A percentile compares a stretch with the other conserved stretches of the same genome.
These are phyloP conservation scores for Ariopsis seemanni DNA, from an alignment of 2,113 vertebrate genomes.

Conservation along the genomic window DNA sequence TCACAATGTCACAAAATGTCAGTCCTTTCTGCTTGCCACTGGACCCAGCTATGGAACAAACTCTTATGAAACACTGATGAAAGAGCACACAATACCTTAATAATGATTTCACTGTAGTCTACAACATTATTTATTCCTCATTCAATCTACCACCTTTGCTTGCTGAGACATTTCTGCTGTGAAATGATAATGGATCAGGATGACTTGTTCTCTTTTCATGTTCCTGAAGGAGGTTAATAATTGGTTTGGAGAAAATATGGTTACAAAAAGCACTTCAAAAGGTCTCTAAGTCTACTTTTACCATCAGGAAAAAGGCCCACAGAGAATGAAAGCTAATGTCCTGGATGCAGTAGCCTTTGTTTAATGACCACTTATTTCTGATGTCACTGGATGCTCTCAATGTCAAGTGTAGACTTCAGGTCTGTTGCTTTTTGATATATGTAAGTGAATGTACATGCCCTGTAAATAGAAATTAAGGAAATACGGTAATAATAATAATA, in stretches of 20 bases:
- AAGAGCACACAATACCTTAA: conserved; percentile 17
- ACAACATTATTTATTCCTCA: conserved; percentile 8
- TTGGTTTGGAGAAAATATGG: conserved; percentile 25
- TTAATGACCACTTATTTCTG: conserved; percentile 33
- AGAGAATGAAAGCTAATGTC: conserved; percentile 32
- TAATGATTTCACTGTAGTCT: conserved; percentile 13
- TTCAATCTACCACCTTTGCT: conserved; percentile 17
- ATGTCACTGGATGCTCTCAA: conserved; percentile 18
- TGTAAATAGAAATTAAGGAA: neutral
- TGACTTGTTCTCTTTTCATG: conserved; percentile 27
- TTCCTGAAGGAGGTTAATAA: conserved; percentile 12
- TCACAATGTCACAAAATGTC: neutral
- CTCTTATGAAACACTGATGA: conserved; percentile 20
- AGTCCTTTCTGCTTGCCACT: neutral
- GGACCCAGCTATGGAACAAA: neutral
- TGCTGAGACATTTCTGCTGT: conserved; percentile 21
- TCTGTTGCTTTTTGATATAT: neutral
- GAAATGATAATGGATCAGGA: conserved; percentile 35
- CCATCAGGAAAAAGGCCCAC: neutral
- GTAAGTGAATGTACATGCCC: conserved; percentile 16
- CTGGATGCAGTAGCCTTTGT: neutral
- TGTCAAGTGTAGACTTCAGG: neutral
- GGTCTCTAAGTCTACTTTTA: conserved; percentile 1
- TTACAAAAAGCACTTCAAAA: conserved; percentile 39
- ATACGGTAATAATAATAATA: too few species aligned